Evolutionary conservation across 2,113 vertebrate genomes (phyloP).

Genomic region (Aphelocoma coerulescens): DNA sequence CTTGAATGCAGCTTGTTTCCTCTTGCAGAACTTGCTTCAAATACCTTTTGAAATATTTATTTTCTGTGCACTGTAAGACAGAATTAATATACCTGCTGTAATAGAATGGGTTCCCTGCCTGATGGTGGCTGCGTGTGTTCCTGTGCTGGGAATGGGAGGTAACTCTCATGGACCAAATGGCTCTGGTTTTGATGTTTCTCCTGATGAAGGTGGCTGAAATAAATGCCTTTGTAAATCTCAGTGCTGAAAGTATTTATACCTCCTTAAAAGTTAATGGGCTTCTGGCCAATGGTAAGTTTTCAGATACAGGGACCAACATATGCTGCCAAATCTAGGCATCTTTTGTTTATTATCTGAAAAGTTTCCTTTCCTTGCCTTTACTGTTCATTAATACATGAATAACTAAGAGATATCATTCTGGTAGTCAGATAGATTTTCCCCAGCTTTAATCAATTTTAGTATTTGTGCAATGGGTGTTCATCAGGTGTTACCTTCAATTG

Average conservation of each 20-base stretch:
- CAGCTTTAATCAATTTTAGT: not conserved
- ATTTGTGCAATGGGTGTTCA: not conserved
- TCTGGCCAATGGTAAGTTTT: not conserved
- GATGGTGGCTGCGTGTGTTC: not conserved
- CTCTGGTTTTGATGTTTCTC: not conserved
- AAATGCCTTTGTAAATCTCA: not conserved
- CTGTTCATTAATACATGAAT: not conserved
- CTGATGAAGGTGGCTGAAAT: not conserved
- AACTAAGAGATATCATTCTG: not conserved
- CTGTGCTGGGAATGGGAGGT: not conserved
- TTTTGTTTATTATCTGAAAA: not conserved
- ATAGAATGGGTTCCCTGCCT: not conserved
- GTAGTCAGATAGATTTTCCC: not conserved
- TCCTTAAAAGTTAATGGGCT: not conserved
- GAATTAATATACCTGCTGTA: not conserved
- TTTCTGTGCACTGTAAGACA: not conserved
- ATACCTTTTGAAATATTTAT: not conserved
- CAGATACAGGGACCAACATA: not conserved
- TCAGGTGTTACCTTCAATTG: not conserved
- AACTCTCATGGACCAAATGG: not conserved
- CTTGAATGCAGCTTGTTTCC: not conserved
- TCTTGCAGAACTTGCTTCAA: not conserved
- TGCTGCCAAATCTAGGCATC: not conserved
- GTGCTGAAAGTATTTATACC: not conserved
- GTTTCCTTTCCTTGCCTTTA: not conserved